Percentiles rank a stretch among this genome's conserved stretches.
These are phyloP conservation scores for Osmerus eperlanus DNA, from an alignment of 2,113 vertebrate genomes.

Conservation along the genomic window DNA sequence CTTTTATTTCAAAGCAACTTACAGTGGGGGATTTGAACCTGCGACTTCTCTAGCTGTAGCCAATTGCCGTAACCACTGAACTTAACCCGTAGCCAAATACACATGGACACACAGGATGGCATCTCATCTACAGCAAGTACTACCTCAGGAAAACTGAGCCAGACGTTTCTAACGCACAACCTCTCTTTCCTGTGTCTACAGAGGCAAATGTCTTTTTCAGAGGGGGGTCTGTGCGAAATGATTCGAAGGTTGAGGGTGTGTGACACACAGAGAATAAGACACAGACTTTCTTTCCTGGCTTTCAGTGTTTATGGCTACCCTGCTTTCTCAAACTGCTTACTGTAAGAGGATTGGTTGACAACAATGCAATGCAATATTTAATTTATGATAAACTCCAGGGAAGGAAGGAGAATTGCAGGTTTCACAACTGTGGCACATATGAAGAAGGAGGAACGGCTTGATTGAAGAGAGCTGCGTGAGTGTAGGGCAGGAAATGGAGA, in stretches of 20 bases:
- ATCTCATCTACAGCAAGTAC: too few species aligned
- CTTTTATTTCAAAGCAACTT: too few species aligned
- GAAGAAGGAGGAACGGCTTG: conserved; percentile 22
- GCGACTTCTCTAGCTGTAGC: not conserved
- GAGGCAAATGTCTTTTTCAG: not conserved
- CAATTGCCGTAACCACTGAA: too few species aligned
- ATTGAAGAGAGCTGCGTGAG: conserved; percentile 9
- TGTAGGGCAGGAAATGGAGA: not conserved
- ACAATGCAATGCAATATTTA: conserved; percentile 76
- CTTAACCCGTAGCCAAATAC: too few species aligned
- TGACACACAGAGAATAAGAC: conserved; percentile 24
- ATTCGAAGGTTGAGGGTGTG: conserved; percentile 59
- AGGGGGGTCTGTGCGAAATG: conserved; percentile 25
- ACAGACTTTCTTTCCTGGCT: conserved; percentile 14
- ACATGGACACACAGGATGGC: too few species aligned
- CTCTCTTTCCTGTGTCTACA: not conserved
- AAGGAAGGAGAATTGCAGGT: conserved; percentile 51
- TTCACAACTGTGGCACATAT: conserved; percentile 48
- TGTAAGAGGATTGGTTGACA: conserved; percentile 75
- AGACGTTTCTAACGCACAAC: too few species aligned
- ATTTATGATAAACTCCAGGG: conserved; percentile 73
- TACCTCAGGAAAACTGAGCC: too few species aligned
- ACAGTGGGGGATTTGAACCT: too few species aligned
- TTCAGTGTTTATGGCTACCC: conserved; percentile 62
- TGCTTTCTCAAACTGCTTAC: conserved; percentile 71